phyloP scores from a whole-genome alignment of 2,888 invertebrate species.

The Cotesia congregata region DNA sequence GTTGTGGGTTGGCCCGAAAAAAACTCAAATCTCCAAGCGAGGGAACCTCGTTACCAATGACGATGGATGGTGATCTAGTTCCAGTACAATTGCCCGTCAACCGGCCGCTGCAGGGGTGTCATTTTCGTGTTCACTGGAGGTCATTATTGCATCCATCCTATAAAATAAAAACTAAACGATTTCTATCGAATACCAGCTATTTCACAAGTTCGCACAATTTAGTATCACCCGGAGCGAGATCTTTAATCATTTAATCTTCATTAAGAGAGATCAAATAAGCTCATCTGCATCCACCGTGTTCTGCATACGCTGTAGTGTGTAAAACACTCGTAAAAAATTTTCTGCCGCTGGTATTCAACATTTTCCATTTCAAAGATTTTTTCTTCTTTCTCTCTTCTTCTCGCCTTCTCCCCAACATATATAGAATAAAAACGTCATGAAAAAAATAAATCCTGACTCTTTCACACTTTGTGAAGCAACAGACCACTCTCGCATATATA shows the following conservation, averaged over 20 bases:
- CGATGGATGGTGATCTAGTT: slow-evolving; percentile 19
- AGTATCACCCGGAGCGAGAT: not conserved
- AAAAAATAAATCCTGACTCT: not conserved
- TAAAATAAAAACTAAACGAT: slow-evolving; percentile 14
- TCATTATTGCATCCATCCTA: slow-evolving; percentile 10
- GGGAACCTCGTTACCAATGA: slow-evolving; percentile 17
- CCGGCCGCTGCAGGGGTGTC: not conserved
- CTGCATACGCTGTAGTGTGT: not conserved
- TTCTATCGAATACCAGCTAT: not conserved
- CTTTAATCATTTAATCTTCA: not conserved
- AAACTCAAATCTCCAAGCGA: slow-evolving; percentile 26
- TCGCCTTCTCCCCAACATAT: not conserved
- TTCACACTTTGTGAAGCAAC: not conserved
- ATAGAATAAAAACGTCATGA: not conserved
- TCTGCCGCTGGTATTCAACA: not conserved
- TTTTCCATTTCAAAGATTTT: not conserved
- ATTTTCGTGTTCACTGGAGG: slow-evolving; percentile 19
- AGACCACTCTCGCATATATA: slow-evolving; percentile 8
- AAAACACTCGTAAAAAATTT: not conserved
- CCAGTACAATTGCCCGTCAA: slow-evolving; percentile 19
- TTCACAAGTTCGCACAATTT: not conserved
- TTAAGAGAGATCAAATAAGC: not conserved
- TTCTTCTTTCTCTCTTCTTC: not conserved
- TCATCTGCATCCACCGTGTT: not conserved
- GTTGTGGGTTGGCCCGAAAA: slow-evolving; percentile 10